Conservation (phyloP, 2,888 invertebrate species). For the Philereme vetulata region DNA sequence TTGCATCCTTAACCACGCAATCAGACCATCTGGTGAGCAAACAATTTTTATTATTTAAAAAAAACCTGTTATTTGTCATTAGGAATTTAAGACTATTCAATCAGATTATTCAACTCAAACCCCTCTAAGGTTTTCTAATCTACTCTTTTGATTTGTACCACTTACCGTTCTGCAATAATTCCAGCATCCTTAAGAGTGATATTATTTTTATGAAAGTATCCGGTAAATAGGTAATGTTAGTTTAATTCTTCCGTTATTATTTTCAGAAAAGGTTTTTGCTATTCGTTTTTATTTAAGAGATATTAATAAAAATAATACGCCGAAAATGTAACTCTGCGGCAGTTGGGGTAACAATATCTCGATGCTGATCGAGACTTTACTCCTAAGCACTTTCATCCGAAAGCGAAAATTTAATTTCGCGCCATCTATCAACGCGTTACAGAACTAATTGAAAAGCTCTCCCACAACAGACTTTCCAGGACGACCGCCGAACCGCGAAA, state of each 20-base stretch:
- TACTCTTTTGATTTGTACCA: conserved; percentile 39
- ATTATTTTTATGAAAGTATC: conserved; percentile 47
- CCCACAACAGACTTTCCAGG: conserved; percentile 51
- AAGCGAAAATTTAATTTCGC: conserved; percentile 29
- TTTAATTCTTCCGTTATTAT: conserved; percentile 29
- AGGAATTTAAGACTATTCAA: too few species aligned
- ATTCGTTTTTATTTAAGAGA: too few species aligned
- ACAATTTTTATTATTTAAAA: too few species aligned
- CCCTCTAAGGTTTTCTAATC: neutral
- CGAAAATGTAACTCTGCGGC: too few species aligned
- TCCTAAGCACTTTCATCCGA: neutral
- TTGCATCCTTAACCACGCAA: too few species aligned
- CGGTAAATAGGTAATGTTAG: conserved; percentile 43
- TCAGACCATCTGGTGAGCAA: too few species aligned
- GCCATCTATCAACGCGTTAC: conserved; percentile 49
- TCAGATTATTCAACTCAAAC: too few species aligned
- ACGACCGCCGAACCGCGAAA: conserved; percentile 57
- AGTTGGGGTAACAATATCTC: too few species aligned
- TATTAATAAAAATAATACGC: too few species aligned
- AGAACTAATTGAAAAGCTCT: conserved; percentile 47
- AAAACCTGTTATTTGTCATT: too few species aligned
- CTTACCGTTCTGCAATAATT: conserved; percentile 37
- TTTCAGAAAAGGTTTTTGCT: too few species aligned
- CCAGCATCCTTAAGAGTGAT: conserved; percentile 43
- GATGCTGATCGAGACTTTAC: too few species aligned